Evolutionary conservation across 2,888 invertebrate species (phyloP), one percentile per base, ranked within the genome.

Genomic region (Ichneumoninae sp.): DNA sequence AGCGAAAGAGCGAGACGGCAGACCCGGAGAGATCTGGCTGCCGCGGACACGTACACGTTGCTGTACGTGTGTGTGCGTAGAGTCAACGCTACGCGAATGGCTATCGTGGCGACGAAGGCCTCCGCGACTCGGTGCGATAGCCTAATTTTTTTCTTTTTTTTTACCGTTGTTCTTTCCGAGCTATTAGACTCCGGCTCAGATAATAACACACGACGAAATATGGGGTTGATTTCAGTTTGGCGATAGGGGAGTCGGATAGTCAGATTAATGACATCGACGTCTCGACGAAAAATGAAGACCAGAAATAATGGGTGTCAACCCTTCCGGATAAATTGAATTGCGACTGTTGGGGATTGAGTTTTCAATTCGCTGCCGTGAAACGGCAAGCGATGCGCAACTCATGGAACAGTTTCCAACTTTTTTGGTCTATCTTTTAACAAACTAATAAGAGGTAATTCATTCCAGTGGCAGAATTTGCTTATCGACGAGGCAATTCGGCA

Each of bases 71-170:
- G 85, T 74, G 65, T 66, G 76, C 69, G 72, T 84, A 60, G 54
- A 70, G 36, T 54, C 57, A 13, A 13, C 44, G 66, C 66, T 60
- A 16, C 62, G 54, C 26, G 47, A 52, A 44, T 66, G 47, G 47
- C 65, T 54, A 68, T 75, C 47, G 69, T 80, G 50, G 72, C 50
- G 60, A 82, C 50, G 60, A 82, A 80, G 76, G 77, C 60, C 70
- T 77, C 76, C 26, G 54, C 22, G 60, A 40, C 77, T 40, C 71
- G 44, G 47, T 52, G 75, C 77, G 76, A 80, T 81, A 76, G 83
- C 79, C 79, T 78, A 77, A 80, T 83, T 85, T 83, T 78, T 79
- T 30, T 71, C 71, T 10, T 71, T 60, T 68, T 76, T 47, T 52
- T 50, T 52, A 22, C 6, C 6, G 40, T 8, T 26, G 52, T 40